phyloP scores from a whole-genome alignment of 2,888 invertebrate genomes.

The Prosapia bicincta region DNA sequence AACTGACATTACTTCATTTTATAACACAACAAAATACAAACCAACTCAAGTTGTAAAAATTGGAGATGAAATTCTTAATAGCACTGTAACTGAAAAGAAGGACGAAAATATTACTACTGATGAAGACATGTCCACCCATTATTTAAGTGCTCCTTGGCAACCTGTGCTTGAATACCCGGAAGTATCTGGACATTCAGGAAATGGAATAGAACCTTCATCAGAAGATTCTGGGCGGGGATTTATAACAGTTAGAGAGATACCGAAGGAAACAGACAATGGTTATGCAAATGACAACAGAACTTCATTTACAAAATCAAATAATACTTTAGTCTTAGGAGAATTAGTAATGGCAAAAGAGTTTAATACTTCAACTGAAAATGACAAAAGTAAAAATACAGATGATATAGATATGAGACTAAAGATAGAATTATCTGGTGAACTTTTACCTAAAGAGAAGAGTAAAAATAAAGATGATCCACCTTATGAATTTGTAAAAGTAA shows the following conservation, averaged over 20 bases:
- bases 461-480: conserved; percentile 24
- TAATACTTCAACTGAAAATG: conserved; percentile 3
- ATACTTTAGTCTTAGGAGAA: conserved; percentile 18
- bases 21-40: conserved; percentile 26
- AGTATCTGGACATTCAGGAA: conserved; percentile 24
- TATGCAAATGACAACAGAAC: background rate
- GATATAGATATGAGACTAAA: conserved; percentile 15
- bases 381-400: background rate
- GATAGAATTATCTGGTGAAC: conserved; percentile 22
- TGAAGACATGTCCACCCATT: conserved; percentile 33
- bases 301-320: conserved; percentile 4
- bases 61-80: conserved; percentile 45
- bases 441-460: conserved; percentile 15
- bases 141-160: conserved; percentile 28
- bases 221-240: conserved; percentile 22
- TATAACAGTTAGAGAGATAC: conserved; percentile 24
- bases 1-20: background rate
- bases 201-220: background rate
- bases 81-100: conserved; percentile 32
- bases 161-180: conserved; percentile 30
- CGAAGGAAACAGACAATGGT: conserved; percentile 13
- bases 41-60: conserved; percentile 45
- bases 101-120: conserved; percentile 33
- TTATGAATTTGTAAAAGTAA: conserved; percentile 33
- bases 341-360: conserved; percentile 17